A percentile compares a stretch with the other conserved stretches of the same genome.
phyloP scores from a whole-genome alignment of 2,113 vertebrate genomes.

The Centropristis striata region DNA sequence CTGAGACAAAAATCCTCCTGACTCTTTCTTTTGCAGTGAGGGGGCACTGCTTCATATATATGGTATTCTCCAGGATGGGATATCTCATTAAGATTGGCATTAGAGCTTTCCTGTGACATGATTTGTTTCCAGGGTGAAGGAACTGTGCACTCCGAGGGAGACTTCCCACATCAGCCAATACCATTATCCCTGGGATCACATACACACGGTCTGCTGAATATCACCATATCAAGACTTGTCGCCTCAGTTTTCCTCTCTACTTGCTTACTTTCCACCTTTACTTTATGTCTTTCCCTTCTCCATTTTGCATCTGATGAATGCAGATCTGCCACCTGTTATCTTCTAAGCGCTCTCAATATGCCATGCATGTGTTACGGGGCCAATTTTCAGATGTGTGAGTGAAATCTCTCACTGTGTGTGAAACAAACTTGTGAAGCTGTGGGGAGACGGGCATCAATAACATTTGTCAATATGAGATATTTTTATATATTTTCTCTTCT shows the following conservation, averaged over 20 bases:
- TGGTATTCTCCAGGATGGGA: slow-evolving; percentile 37
- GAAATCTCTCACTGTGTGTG: slow-evolving; percentile 30
- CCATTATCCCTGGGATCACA: slow-evolving; percentile 68
- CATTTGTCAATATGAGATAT: slow-evolving; percentile 35
- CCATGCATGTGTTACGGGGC: slow-evolving; percentile 41
- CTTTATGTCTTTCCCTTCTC: slow-evolving; percentile 27
- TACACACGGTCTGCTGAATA: slow-evolving; percentile 27
- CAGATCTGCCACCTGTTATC: slow-evolving; percentile 61
- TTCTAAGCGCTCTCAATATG: slow-evolving; percentile 41
- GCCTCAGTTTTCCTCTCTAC: slow-evolving; percentile 34
- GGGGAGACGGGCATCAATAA: slow-evolving; percentile 33
- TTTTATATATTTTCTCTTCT: slow-evolving; percentile 10
- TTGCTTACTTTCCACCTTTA: slow-evolving; percentile 53
- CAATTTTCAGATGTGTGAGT: slow-evolving; percentile 35
- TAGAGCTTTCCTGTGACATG: slow-evolving; percentile 53
- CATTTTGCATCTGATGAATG: slow-evolving; percentile 57
- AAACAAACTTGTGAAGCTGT: slow-evolving; percentile 5
- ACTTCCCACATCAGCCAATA: slow-evolving; percentile 38
- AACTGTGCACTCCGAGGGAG: slow-evolving; percentile 50
- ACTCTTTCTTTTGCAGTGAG: slow-evolving; percentile 22
- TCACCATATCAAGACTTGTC: slow-evolving; percentile 50
- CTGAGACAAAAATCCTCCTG: slow-evolving; percentile 56
- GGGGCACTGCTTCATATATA: slow-evolving; percentile 49
- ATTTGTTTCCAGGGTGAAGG: slow-evolving; percentile 69
- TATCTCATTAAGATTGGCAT: slow-evolving; percentile 75